Percentiles rank a stretch among this genome's conserved stretches.
phyloP scores from a whole-genome alignment of 2,888 invertebrate species.

The Melanostoma scalare region DNA sequence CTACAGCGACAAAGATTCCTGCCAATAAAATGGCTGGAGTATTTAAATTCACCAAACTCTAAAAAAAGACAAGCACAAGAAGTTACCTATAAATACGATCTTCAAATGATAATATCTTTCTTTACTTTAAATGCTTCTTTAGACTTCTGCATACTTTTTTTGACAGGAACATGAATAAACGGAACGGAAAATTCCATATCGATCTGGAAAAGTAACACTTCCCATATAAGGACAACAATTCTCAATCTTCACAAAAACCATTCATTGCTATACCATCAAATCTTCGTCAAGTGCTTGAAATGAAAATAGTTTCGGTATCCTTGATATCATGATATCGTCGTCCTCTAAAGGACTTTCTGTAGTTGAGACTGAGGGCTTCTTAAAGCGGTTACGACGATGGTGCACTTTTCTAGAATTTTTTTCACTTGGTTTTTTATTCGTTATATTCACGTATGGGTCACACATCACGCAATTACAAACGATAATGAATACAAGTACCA shows the following conservation, averaged over 20 bases:
- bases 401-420: slow-evolving; percentile 19
- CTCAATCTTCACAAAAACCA: neutral
- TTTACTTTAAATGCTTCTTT: slow-evolving; percentile 74
- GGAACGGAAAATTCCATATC: slow-evolving; percentile 85
- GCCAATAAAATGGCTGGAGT: slow-evolving; percentile 84
- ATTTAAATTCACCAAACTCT: slow-evolving; percentile 83
- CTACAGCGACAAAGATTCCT: slow-evolving; percentile 83
- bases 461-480: slow-evolving; percentile 42
- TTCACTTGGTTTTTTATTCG: slow-evolving; percentile 14
- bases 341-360: slow-evolving; percentile 8
- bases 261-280: slow-evolving; percentile 70
- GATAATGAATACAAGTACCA: slow-evolving; percentile 17
- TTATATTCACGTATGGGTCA: slow-evolving; percentile 44
- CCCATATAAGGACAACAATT: neutral
- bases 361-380: neutral
- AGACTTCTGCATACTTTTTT: slow-evolving; percentile 80
- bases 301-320: slow-evolving; percentile 63
- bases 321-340: slow-evolving; percentile 13
- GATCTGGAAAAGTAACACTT: slow-evolving; percentile 81
- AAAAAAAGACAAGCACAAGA: neutral
- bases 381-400: slow-evolving; percentile 20
- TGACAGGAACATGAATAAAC: slow-evolving; percentile 84
- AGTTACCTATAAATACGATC: neutral
- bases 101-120: slow-evolving; percentile 1
- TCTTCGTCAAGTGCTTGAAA: slow-evolving; percentile 78